Conservation (phyloP, 2,888 invertebrate species). For the Agonum fuliginosum region DNA sequence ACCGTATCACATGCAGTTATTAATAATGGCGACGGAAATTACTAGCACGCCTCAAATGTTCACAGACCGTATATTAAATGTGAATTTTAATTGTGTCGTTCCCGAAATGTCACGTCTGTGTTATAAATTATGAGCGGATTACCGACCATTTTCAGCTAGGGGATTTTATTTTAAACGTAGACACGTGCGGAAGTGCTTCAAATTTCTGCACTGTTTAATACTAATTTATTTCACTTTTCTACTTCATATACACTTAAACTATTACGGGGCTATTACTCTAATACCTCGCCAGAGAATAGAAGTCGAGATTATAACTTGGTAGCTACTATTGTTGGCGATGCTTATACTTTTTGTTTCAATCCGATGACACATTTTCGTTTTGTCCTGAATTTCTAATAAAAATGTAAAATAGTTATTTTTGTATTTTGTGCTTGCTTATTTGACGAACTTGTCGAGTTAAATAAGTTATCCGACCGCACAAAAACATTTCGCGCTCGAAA, state of each 20-base stretch:
- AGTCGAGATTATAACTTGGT: too few species aligned
- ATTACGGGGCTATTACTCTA: too few species aligned
- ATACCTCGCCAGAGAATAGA: too few species aligned
- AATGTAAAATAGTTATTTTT: too few species aligned
- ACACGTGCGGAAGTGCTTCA: constrained; percentile 8
- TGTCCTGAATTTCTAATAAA: too few species aligned
- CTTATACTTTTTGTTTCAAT: too few species aligned
- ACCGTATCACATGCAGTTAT: constrained; percentile 53
- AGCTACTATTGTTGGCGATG: too few species aligned
- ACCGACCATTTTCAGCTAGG: constrained; percentile 42
- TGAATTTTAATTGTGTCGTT: constrained; percentile 49
- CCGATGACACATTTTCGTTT: too few species aligned
- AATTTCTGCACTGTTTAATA: not conserved
- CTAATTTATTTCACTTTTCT: not conserved
- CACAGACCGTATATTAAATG: constrained; percentile 49
- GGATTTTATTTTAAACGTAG: constrained; percentile 37
- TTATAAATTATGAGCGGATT: constrained; percentile 41
- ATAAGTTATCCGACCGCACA: too few species aligned
- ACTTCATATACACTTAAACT: not conserved
- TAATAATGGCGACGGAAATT: constrained; percentile 50
- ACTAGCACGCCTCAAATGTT: constrained; percentile 50
- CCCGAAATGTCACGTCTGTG: constrained; percentile 44
- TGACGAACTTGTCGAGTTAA: too few species aligned
- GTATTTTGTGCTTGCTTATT: too few species aligned
- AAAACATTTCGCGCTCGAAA: too few species aligned